Conservation (phyloP, 2,888 invertebrate genomes). For the Drosophila affinis region DNA sequence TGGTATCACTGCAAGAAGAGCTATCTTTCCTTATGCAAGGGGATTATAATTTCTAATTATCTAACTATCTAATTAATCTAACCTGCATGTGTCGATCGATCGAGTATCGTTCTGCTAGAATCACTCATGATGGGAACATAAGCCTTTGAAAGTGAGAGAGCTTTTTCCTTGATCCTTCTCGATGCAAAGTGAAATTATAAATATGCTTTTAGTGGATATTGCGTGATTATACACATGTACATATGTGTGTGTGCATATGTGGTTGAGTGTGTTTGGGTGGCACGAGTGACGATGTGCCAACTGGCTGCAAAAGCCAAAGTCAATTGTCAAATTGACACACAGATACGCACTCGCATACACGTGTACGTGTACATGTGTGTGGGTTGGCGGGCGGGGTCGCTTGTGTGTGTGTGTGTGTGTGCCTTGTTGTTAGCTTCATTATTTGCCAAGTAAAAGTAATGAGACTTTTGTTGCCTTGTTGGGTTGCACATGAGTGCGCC, state of each 20-base stretch:
- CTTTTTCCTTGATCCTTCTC: not conserved
- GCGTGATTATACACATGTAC: not conserved
- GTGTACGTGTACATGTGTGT: constrained; percentile 13
- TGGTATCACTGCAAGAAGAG: too few species aligned
- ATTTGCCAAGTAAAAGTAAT: constrained; percentile 79
- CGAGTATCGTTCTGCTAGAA: too few species aligned
- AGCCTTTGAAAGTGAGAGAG: not conserved
- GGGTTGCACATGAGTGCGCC: constrained; percentile 77
- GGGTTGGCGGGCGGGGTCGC: not conserved
- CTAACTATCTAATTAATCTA: too few species aligned
- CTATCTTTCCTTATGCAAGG: too few species aligned
- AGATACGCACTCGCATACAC: not conserved
- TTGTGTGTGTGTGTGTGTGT: constrained; percentile 9
- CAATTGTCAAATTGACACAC: constrained; percentile 62
- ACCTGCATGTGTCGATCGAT: too few species aligned
- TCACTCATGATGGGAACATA: too few species aligned
- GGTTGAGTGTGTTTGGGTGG: not conserved
- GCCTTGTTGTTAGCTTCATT: constrained; percentile 67
- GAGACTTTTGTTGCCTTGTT: constrained; percentile 79
- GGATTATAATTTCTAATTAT: too few species aligned
- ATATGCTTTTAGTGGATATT: not conserved
- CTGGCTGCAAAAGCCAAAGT: constrained; percentile 52
- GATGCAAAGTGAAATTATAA: not conserved
- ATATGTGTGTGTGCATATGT: constrained; percentile 3
- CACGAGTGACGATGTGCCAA: constrained; percentile 2